A percentile compares a stretch with the other conserved stretches of the same genome.
These are phyloP conservation scores for Galerucella pusilla DNA, from an alignment of 2,888 invertebrate species.

Conservation along the genomic window DNA sequence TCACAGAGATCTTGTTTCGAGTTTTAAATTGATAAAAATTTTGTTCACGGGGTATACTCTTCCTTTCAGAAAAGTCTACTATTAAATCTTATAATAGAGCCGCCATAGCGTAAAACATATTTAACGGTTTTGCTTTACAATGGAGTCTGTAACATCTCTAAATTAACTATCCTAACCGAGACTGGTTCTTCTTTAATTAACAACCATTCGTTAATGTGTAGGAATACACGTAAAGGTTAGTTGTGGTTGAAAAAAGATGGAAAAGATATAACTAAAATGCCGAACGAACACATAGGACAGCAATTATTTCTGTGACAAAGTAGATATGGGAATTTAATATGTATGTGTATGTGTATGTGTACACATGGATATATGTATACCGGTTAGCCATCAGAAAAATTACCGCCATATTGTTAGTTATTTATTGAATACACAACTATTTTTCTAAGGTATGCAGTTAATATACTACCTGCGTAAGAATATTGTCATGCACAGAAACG, in stretches of 20 bases:
- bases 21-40: neutral
- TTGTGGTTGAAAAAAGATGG: constrained; percentile 47
- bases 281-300: constrained; percentile 52
- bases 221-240: constrained; percentile 45
- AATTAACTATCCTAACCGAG: constrained; percentile 56
- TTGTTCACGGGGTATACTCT: constrained; percentile 7
- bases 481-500: constrained; percentile 31
- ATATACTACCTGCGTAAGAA: constrained; percentile 28
- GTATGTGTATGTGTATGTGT: constrained; percentile 23
- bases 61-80: constrained; percentile 27
- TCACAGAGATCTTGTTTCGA: neutral
- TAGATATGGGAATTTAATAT: constrained; percentile 41
- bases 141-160: constrained; percentile 54
- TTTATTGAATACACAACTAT: constrained; percentile 39
- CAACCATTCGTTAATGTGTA: constrained; percentile 58
- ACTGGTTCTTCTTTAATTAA: constrained; percentile 60
- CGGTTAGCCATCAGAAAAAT: constrained; percentile 33
- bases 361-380: constrained; percentile 27
- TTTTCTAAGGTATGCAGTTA: constrained; percentile 35
- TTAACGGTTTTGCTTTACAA: constrained; percentile 43
- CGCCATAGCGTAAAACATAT: constrained; percentile 42
- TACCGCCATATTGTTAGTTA: constrained; percentile 39
- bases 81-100: constrained; percentile 18
- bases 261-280: constrained; percentile 49
- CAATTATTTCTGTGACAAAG: constrained; percentile 43